These are phyloP conservation scores for Anolis carolinensis DNA, from an alignment of 2,113 vertebrate species.

Conservation along the genomic window DNA sequence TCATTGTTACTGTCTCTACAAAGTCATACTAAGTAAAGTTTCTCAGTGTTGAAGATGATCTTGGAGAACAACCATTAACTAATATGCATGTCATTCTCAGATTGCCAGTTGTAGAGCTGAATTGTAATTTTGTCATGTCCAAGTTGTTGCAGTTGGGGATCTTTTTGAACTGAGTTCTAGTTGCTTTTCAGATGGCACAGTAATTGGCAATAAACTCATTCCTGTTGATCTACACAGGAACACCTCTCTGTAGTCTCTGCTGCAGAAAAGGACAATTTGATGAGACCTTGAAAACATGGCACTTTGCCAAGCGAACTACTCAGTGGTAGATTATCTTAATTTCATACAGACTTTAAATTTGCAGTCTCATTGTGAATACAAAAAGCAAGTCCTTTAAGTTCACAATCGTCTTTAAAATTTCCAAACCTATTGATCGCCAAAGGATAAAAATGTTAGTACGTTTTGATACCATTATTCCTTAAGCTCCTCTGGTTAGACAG, in stretches of 20 bases:
- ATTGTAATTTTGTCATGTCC: too few species aligned
- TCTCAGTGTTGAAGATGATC: not conserved
- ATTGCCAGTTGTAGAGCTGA: not conserved
- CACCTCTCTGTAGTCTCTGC: too few species aligned
- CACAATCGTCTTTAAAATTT: not conserved
- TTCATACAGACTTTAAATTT: too few species aligned
- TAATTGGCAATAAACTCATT: too few species aligned
- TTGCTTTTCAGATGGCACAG: not conserved
- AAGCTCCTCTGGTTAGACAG: not conserved
- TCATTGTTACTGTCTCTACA: not conserved
- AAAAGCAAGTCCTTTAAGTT: constrained; percentile 24
- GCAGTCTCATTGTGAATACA: not conserved
- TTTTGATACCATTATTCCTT: constrained; percentile 43
- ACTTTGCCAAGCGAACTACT: too few species aligned
- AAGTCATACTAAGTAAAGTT: not conserved
- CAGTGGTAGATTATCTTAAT: not conserved
- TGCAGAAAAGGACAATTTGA: too few species aligned
- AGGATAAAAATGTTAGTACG: constrained; percentile 30
- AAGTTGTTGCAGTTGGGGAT: too few species aligned
- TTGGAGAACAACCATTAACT: not conserved
- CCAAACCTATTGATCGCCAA: constrained; percentile 37
- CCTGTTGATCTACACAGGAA: not conserved
- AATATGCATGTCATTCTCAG: too few species aligned
- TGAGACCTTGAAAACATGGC: too few species aligned
- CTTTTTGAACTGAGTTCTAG: not conserved